Evolutionary conservation across 2,888 invertebrate species (phyloP).

Genomic region (Tryphoninae sp.): DNA sequence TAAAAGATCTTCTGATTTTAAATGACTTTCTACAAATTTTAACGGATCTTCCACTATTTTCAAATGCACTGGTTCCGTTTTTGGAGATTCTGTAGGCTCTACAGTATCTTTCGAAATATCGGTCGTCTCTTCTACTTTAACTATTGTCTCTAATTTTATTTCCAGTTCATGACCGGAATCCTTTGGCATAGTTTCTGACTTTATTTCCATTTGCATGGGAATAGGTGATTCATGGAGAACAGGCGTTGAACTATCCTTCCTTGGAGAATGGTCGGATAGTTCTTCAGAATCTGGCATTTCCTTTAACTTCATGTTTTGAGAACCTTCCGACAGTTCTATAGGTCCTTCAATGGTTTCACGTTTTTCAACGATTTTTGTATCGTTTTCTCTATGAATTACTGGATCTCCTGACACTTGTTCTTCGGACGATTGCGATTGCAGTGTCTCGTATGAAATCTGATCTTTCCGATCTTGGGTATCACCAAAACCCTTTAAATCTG

Average conservation of each 20-base stretch:
- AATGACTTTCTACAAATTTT: neutral
- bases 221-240: slow-evolving; percentile 2
- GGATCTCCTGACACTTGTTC: slow-evolving; percentile 29
- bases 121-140: neutral
- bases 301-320: slow-evolving; percentile 31
- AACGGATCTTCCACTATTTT: neutral
- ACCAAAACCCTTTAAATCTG: slow-evolving; percentile 11
- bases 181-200: neutral
- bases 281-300: slow-evolving; percentile 22
- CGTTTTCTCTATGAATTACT: neutral
- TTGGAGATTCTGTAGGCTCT: neutral
- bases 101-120: neutral
- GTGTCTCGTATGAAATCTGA: slow-evolving; percentile 49
- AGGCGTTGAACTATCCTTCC: slow-evolving; percentile 10
- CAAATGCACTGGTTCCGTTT: neutral
- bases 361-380: neutral
- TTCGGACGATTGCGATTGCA: slow-evolving; percentile 49
- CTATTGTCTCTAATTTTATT: slow-evolving; percentile 2
- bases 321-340: slow-evolving; percentile 27
- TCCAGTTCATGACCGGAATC: neutral
- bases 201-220: slow-evolving; percentile 7
- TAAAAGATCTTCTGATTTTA: neutral
- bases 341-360: neutral
- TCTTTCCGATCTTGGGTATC: slow-evolving; percentile 6
- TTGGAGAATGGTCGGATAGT: neutral